phyloP scores from a whole-genome alignment of 2,113 vertebrate genomes.

The Gadus macrocephalus region DNA sequence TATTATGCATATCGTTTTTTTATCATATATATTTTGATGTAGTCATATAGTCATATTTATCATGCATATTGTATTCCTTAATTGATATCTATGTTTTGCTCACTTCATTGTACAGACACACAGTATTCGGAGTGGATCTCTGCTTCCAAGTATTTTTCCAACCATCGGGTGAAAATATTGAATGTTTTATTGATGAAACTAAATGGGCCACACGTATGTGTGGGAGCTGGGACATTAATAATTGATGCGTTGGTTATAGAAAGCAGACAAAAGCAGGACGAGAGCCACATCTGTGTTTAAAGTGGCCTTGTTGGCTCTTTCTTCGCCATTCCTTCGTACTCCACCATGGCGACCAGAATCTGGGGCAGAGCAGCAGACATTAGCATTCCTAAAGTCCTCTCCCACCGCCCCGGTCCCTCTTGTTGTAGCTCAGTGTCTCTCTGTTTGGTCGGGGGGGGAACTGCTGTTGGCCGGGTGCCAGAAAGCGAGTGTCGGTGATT shows the following conservation, averaged over 20 bases:
- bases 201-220: slow-evolving; percentile 64
- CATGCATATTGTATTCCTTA: no score
- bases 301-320: slow-evolving; percentile 23
- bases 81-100: no score
- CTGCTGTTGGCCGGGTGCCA: slow-evolving; percentile 62
- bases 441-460: slow-evolving; percentile 46
- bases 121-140: no score
- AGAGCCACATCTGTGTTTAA: slow-evolving; percentile 46
- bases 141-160: no score
- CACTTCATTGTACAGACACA: no score
- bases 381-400: slow-evolving; percentile 66
- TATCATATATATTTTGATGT: no score
- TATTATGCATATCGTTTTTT: no score
- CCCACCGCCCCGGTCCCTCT: slow-evolving; percentile 8
- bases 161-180: slow-evolving; percentile 33
- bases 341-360: slow-evolving; percentile 54
- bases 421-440: slow-evolving; percentile 1
- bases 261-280: slow-evolving; percentile 40
- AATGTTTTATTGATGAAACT: slow-evolving; percentile 74
- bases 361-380: slow-evolving; percentile 67
- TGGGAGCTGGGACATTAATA: slow-evolving; percentile 51
- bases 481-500: slow-evolving; percentile 60
- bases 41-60: no score
- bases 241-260: slow-evolving; percentile 59
- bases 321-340: slow-evolving; percentile 53